These are phyloP conservation scores for Anhinga rufa DNA, from an alignment of 2,113 vertebrate species.

Conservation along the genomic window DNA sequence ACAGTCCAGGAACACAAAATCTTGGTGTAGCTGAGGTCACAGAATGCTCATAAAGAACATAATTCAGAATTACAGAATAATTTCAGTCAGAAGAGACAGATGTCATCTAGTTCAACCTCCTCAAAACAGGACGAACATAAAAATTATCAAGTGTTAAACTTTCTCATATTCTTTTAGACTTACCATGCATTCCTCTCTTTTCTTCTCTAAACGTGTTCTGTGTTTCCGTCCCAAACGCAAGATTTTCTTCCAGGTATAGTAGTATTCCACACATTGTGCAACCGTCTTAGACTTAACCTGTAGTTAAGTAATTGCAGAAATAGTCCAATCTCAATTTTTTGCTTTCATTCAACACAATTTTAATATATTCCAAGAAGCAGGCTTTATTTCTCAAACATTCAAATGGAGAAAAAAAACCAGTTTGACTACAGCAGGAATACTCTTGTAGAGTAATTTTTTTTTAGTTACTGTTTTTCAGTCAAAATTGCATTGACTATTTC, in stretches of 20 bases:
- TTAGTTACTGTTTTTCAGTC: not conserved
- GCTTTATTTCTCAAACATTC: not conserved
- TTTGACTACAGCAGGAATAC: not conserved
- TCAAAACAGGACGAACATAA: not conserved
- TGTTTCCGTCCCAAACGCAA: slow-evolving; percentile 76
- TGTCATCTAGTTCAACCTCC: not conserved
- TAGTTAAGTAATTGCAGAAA: slow-evolving; percentile 17
- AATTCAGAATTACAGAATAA: not conserved
- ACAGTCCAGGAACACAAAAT: not conserved
- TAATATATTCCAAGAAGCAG: not conserved
- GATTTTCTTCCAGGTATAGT: slow-evolving; percentile 93
- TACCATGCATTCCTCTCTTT: slow-evolving; percentile 74
- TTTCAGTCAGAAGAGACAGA: not conserved
- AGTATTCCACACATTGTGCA: slow-evolving; percentile 92
- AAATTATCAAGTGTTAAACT: not conserved
- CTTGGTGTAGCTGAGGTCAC: not conserved
- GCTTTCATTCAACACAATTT: not conserved
- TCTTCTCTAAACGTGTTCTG: slow-evolving; percentile 70
- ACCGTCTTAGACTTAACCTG: slow-evolving; percentile 90
- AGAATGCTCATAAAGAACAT: not conserved
- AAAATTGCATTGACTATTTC: not conserved
- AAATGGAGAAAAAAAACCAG: not conserved
- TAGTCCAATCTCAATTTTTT: not conserved
- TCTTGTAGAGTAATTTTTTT: not conserved
- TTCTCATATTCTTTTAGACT: not conserved